Conservation (phyloP, 2,888 invertebrate species). For the Catotricha subobsoleta region DNA sequence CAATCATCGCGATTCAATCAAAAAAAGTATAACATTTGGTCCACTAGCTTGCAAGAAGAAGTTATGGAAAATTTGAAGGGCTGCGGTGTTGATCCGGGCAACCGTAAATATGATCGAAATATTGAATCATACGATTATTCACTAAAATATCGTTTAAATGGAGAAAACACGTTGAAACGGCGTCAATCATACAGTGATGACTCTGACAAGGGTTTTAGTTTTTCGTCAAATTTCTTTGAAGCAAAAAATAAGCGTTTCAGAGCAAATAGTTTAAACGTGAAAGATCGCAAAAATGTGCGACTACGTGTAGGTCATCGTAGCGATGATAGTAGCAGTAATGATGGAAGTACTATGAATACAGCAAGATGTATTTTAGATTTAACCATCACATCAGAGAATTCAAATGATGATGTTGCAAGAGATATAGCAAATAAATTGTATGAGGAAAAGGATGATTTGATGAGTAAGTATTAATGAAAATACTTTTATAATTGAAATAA, state of each 20-base stretch:
- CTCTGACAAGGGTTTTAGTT: constrained; percentile 18
- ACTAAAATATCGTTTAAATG: constrained; percentile 42
- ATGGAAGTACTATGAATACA: constrained; percentile 32
- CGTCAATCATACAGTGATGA: constrained; percentile 22
- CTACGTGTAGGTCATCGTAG: constrained; percentile 36
- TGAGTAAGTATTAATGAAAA: constrained; percentile 35
- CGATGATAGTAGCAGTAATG: constrained; percentile 33
- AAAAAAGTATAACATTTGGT: constrained; percentile 62
- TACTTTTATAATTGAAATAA: not conserved
- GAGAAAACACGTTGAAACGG: constrained; percentile 25
- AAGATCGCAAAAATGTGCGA: constrained; percentile 39
- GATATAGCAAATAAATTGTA: constrained; percentile 56
- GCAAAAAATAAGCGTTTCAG: constrained; percentile 7
- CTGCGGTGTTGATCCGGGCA: constrained; percentile 52
- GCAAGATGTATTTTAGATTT: constrained; percentile 37
- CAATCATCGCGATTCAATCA: not conserved
- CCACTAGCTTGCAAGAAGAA: constrained; percentile 54
- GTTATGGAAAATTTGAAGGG: constrained; percentile 59
- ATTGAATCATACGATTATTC: constrained; percentile 65
- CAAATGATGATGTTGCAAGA: constrained; percentile 40
- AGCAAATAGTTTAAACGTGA: constrained; percentile 34
- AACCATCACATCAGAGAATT: constrained; percentile 31
- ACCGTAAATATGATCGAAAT: constrained; percentile 32
- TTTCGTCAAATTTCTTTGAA: constrained; percentile 1
- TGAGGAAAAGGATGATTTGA: constrained; percentile 54